Percentiles rank a stretch among this genome's conserved stretches.
These are phyloP conservation scores for Caenorhabditis wallacei DNA, from an alignment of 2,888 invertebrate species.

Conservation along the genomic window DNA sequence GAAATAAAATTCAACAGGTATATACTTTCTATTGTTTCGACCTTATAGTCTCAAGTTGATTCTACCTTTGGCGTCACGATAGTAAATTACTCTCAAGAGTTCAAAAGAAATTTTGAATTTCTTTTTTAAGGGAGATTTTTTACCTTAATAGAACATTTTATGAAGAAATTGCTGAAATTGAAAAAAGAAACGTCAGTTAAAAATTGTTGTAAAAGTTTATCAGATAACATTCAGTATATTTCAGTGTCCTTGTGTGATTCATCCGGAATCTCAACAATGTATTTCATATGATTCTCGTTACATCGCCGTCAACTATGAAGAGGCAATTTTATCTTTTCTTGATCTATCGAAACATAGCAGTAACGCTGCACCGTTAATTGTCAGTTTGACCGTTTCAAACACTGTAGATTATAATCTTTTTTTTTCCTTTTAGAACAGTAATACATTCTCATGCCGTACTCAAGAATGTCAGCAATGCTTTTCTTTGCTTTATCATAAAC, in stretches of 20 bases:
- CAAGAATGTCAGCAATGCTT: conserved; percentile 79
- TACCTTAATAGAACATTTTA: no score
- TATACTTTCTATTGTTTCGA: not conserved
- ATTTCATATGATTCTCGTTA: conserved; percentile 80
- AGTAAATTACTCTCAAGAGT: not conserved
- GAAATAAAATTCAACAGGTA: conserved; percentile 78
- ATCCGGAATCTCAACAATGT: conserved; percentile 77
- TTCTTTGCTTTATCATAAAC: conserved; percentile 73
- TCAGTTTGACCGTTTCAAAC: conserved; percentile 56
- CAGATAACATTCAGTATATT: no score
- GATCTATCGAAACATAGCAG: conserved; percentile 72
- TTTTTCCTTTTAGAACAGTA: conserved; percentile 70
- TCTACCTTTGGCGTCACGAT: not conserved
- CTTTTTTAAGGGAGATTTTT: not conserved
- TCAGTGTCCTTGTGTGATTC: conserved; percentile 81
- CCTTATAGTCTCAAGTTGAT: conserved; percentile 12
- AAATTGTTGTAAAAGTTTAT: no score
- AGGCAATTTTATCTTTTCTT: conserved; percentile 81
- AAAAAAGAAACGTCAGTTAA: no score
- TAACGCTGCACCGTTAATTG: conserved; percentile 66
- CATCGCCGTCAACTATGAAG: conserved; percentile 76
- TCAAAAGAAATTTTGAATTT: not conserved
- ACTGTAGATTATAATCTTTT: not conserved
- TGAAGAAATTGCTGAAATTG: not conserved
- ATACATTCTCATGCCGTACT: conserved; percentile 73